A percentile compares a stretch with the other conserved stretches of the same genome.
phyloP scores from a whole-genome alignment of 2,113 vertebrate species.

The Grammomys surdaster region DNA sequence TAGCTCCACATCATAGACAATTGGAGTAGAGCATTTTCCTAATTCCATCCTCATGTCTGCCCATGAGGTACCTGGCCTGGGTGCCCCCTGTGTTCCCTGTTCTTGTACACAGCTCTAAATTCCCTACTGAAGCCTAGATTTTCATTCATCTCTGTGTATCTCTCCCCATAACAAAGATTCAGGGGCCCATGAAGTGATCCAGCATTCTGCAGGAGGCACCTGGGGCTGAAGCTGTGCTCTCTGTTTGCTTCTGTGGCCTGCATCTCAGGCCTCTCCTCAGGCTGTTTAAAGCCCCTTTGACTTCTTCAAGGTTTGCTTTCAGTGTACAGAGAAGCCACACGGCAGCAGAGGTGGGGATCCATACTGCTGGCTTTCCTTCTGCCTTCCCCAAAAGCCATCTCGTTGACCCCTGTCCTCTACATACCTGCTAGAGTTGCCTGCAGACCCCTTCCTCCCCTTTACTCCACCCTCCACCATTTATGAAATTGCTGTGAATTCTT shows the following conservation, averaged over 20 bases:
- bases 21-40: accelerated
- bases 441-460: neutral
- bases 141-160: neutral
- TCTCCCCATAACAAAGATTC: neutral
- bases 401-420: neutral
- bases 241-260: neutral
- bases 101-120: neutral
- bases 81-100: neutral
- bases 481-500: neutral
- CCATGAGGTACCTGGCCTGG: neutral
- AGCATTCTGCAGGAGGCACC: neutral
- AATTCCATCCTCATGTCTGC: accelerated
- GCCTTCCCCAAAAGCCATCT: neutral
- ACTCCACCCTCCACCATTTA: neutral
- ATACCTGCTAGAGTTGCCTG: neutral
- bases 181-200: neutral
- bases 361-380: neutral
- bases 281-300: neutral
- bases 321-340: neutral
- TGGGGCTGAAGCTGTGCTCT: neutral
- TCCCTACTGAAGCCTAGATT: neutral
- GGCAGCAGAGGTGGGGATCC: neutral
- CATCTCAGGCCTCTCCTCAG: neutral
- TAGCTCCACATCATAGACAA: accelerated
- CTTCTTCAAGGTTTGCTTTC: neutral